Conservation (phyloP, 2,888 invertebrate species). For the Agapetus fuscipes region DNA sequence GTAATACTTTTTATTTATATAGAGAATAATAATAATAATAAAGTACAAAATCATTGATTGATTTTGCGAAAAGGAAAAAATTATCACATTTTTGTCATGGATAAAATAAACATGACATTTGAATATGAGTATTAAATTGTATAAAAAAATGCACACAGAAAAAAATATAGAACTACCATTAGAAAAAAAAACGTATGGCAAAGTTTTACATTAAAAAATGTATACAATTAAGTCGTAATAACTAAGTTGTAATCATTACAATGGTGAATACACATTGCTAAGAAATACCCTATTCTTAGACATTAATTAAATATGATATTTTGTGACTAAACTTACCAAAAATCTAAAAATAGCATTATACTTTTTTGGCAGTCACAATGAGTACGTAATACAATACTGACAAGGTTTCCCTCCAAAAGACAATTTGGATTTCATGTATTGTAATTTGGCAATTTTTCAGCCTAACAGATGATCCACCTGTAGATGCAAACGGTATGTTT, state of each 20-base stretch:
- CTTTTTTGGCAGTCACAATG: neutral
- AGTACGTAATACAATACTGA: too few species aligned
- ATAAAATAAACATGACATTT: slow-evolving; percentile 1
- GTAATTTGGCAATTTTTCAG: too few species aligned
- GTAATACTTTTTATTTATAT: too few species aligned
- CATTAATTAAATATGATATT: neutral
- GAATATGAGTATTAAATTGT: too few species aligned
- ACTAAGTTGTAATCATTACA: neutral
- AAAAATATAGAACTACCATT: neutral
- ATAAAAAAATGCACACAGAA: too few species aligned
- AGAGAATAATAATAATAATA: too few species aligned
- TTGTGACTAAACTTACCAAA: neutral
- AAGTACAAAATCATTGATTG: too few species aligned
- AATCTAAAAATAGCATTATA: neutral
- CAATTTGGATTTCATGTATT: too few species aligned
- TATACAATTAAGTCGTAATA: neutral
- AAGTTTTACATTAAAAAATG: neutral
- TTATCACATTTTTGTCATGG: slow-evolving; percentile 19
- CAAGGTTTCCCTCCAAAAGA: too few species aligned
- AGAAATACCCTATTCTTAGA: neutral
- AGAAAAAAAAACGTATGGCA: neutral
- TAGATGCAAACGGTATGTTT: too few species aligned
- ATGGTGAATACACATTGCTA: neutral
- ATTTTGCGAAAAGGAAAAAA: too few species aligned
- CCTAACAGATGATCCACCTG: too few species aligned